A percentile compares a stretch with the other conserved stretches of the same genome.
phyloP scores from a whole-genome alignment of 1,140 invertebrate genomes.

The Drosophila serrata region DNA sequence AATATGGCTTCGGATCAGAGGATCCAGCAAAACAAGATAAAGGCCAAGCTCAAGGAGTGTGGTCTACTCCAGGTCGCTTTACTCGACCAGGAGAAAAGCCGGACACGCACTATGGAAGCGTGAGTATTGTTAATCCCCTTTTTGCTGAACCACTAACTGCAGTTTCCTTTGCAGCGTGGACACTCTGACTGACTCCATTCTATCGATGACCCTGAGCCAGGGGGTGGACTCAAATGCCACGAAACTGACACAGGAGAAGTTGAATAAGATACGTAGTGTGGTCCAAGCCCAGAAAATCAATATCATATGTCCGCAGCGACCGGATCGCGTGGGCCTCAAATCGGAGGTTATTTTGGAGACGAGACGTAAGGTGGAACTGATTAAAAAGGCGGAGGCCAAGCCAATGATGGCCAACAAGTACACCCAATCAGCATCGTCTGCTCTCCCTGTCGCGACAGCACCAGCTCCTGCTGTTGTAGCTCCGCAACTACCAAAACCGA shows the following conservation, averaged over 20 bases:
- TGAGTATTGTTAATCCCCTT: conserved; percentile 4
- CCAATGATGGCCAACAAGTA: conserved; percentile 51
- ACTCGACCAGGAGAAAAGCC: conserved; percentile 56
- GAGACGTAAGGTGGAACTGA: conserved; percentile 56
- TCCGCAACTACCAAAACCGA: conserved; percentile 19
- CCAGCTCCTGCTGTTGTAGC: conserved; percentile 14
- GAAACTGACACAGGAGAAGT: conserved; percentile 62
- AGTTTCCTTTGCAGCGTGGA: conserved; percentile 52
- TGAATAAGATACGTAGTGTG: conserved; percentile 58
- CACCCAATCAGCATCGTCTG: conserved; percentile 34
- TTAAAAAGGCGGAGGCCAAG: conserved; percentile 53
- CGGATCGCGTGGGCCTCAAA: conserved; percentile 76
- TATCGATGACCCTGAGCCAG: conserved; percentile 70
- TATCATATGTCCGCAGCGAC: conserved; percentile 77
- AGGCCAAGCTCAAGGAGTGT: conserved; percentile 71
- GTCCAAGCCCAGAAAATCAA: conserved; percentile 61
- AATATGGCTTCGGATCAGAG: conserved; percentile 87
- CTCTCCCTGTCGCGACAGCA: neutral
- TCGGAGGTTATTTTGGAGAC: conserved; percentile 83
- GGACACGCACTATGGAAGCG: conserved; percentile 61
- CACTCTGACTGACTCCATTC: conserved; percentile 77
- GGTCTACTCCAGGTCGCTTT: conserved; percentile 56
- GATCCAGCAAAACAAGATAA: conserved; percentile 85
- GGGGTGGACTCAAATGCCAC: conserved; percentile 57
- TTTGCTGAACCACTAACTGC: no score